Conservation (phyloP, 2,113 vertebrate genomes). For the Ardeotis arabs region DNA sequence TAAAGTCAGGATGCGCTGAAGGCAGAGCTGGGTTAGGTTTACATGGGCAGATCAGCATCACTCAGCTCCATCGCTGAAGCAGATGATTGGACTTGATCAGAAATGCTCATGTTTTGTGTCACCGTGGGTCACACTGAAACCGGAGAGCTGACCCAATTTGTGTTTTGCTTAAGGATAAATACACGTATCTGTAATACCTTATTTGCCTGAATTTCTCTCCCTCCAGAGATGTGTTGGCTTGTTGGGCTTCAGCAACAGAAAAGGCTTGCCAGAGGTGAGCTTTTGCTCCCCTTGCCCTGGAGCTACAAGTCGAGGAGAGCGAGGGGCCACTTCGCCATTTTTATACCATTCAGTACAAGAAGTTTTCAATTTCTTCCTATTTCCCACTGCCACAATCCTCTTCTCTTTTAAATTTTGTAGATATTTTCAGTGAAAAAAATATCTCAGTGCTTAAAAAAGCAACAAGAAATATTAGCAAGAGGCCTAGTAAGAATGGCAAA, state of each 20-base stretch:
- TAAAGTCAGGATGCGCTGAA: neutral
- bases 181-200: neutral
- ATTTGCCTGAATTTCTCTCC: neutral
- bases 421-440: neutral
- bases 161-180: constrained; percentile 5
- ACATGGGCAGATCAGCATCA: neutral
- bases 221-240: neutral
- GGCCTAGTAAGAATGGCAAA: neutral
- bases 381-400: neutral
- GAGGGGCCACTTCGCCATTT: neutral
- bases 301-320: neutral
- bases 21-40: neutral
- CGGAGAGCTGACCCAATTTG: neutral
- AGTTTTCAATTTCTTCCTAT: neutral
- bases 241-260: neutral
- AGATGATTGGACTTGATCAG: neutral
- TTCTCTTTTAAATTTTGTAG: neutral
- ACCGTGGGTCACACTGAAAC: neutral
- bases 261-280: neutral
- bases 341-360: neutral
- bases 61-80: neutral
- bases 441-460: neutral
- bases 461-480: neutral
- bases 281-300: neutral
- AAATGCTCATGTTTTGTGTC: neutral